Evolutionary conservation across 2,113 vertebrate genomes (phyloP), one percentile per base, ranked within the genome.

Genomic region (Octodon degus): DNA sequence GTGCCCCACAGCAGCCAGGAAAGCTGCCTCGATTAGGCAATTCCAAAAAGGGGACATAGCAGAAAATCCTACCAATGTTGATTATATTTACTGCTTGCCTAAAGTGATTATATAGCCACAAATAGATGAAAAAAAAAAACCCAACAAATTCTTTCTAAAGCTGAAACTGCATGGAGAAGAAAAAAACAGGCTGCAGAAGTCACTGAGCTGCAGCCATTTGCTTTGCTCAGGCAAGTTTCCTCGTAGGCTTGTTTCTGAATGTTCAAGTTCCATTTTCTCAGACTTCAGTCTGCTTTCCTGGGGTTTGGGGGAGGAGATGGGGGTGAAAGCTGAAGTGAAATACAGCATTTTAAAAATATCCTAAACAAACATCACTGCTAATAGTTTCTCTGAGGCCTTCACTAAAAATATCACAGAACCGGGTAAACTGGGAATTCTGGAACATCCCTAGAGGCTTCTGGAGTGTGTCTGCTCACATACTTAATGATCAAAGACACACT

Each of bases 371-470:
- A 55, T 2, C n/a, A 72, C 1, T 62, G 89, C 91, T 89, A 34
- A 81, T 43, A 72, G 43, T 55, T 53, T 74, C 88, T 37, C 63
- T 92, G 47, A 3, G 2, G 53, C 70, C 63, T 55, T 68, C 11
- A 63, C 85, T 95, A 94, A 96, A 62, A 93, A 77, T 84, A 88
- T 92, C 91, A 67, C 86, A 91, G 43, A 84, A 77, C 65, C 67
- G 30, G 62, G 55, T 20, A 77, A 55, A 50, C 43, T 65, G 89
- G 86, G 67, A 96, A 82, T 94, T 93, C 47, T 5, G 22, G 19
- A 12, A 50, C 50, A 0, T 3, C 53, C 96, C 89, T 62, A 20
- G 22, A 25, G 96, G 87, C 72, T 65, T 19, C 74, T 53, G 47
- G 79, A 47, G 86, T 77, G 89, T 76, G 74, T 53, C 34, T 96